Evolutionary conservation across 92 coral and sea anemone species (phyloP).

Genomic region (Actinernus sp.): DNA sequence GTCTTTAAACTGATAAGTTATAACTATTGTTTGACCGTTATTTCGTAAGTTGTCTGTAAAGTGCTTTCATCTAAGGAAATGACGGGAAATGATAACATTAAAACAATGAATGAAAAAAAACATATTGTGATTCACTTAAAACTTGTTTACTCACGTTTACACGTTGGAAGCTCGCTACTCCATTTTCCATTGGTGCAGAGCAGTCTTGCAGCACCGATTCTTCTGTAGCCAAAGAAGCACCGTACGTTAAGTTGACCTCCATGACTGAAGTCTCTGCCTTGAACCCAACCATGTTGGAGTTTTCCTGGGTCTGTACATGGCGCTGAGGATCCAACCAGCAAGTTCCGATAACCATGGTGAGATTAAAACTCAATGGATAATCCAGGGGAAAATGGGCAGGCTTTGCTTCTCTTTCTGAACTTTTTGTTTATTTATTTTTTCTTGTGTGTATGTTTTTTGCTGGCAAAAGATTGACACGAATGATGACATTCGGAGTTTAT

Average conservation of each 20-base stretch:
- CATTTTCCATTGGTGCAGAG: constrained; percentile 45
- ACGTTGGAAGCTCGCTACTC: constrained; percentile 31
- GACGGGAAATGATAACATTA: too few species aligned
- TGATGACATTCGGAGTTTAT: too few species aligned
- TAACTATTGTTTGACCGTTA: too few species aligned
- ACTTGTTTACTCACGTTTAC: constrained; percentile 54
- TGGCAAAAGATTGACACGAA: too few species aligned
- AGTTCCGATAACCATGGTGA: neutral
- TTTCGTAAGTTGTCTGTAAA: too few species aligned
- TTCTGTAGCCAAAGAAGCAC: constrained; percentile 47
- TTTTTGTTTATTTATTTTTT: neutral
- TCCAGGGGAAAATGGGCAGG: too few species aligned
- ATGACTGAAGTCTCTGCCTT: constrained; percentile 21
- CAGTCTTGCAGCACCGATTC: neutral
- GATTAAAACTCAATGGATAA: too few species aligned
- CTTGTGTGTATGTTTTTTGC: neutral
- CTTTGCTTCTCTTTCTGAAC: too few species aligned
- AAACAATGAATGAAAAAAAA: too few species aligned
- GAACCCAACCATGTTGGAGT: constrained; percentile 38
- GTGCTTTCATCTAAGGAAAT: too few species aligned
- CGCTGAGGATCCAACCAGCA: constrained; percentile 5
- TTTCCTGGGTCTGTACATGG: constrained; percentile 31
- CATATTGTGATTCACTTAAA: too few species aligned
- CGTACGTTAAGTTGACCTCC: constrained; percentile 41
- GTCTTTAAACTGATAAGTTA: too few species aligned